Conservation (phyloP, 1,140 invertebrate genomes). For the Drosophila nikananu region DNA sequence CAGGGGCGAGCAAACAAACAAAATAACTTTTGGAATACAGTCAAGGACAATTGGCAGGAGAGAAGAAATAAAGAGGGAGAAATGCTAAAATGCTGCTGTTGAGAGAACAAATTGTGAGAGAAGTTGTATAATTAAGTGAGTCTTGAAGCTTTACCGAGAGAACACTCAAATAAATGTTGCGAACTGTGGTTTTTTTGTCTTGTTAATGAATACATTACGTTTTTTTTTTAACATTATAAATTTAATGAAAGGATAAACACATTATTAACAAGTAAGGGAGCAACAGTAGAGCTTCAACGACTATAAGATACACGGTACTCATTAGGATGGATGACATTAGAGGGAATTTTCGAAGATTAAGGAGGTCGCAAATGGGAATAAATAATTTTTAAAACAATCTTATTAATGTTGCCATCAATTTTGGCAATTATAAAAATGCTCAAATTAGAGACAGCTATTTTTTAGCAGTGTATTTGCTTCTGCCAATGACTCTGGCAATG, state of each 20-base stretch:
- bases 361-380: no score
- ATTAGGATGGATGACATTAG: no score
- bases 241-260: background rate
- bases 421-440: no score
- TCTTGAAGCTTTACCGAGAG: background rate
- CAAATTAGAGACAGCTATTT: background rate
- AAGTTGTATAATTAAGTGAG: conserved; percentile 46
- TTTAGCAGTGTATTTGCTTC: background rate
- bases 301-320: no score
- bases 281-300: no score
- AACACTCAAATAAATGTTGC: no score
- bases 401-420: no score
- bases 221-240: no score
- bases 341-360: no score
- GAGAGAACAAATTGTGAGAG: conserved; percentile 10
- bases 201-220: no score
- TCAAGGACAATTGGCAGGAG: conserved; percentile 38
- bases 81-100: background rate
- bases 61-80: background rate
- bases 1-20: conserved; percentile 32
- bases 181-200: background rate
- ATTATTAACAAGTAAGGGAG: no score
- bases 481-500: conserved; percentile 11
- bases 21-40: conserved; percentile 51
- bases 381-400: no score